Conservation (phyloP, 35 echinoderm and acorn worm genomes). For the Eucidaris tribuloides region DNA sequence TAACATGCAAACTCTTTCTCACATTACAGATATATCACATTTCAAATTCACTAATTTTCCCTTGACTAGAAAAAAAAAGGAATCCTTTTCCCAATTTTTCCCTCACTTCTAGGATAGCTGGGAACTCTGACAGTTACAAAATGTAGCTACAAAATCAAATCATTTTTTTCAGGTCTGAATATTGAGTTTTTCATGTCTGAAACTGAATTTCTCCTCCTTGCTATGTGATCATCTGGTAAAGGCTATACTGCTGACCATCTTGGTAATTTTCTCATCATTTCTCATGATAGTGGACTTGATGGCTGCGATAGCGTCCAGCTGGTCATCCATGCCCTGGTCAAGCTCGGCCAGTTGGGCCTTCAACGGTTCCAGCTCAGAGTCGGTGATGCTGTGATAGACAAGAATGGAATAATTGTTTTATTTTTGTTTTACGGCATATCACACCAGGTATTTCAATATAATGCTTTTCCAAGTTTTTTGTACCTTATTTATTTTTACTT, state of each 20-base stretch:
- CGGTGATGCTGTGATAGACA: conserved; percentile 73
- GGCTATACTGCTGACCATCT: conserved; percentile 95
- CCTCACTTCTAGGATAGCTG: no score
- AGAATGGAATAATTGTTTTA: not conserved
- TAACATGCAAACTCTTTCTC: no score
- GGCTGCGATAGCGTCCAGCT: conserved; percentile 84
- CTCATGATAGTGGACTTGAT: conserved; percentile 84
- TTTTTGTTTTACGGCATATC: not conserved
- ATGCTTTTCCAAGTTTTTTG: not conserved
- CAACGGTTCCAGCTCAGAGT: conserved; percentile 80
- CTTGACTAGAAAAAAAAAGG: no score
- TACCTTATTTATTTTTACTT: not conserved
- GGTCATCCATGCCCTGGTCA: conserved; percentile 84
- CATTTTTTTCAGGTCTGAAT: no score
- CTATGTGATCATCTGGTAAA: conserved; percentile 87
- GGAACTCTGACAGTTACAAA: no score
- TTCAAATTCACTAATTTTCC: no score
- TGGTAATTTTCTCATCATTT: conserved; percentile 87
- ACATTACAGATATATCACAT: no score
- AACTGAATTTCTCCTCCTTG: no score
- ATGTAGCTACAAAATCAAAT: no score
- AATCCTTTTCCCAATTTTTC: no score
- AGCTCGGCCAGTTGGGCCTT: conserved; percentile 85
- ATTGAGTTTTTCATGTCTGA: no score
- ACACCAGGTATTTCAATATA: not conserved